Conservation (phyloP, 2,113 vertebrate species). For the Castor canadensis region DNA sequence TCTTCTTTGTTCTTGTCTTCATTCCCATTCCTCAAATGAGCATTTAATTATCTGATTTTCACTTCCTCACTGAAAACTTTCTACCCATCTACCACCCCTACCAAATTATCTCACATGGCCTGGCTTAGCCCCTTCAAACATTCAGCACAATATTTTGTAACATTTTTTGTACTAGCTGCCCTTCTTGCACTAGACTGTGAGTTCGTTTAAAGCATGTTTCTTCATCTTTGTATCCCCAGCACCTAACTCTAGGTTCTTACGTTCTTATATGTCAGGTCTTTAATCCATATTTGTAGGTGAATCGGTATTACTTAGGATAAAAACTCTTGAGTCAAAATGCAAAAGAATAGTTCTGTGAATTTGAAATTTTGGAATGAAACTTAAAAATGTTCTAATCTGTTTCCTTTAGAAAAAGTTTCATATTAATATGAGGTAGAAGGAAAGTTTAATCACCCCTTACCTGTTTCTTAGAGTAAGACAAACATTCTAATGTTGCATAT, state of each 20-base stretch:
- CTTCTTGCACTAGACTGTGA: background rate
- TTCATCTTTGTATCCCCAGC: background rate
- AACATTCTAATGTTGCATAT: background rate
- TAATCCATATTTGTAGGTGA: background rate
- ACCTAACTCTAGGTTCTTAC: background rate
- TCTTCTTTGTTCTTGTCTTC: background rate
- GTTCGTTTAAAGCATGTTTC: background rate
- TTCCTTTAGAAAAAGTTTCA: background rate
- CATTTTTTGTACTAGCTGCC: background rate
- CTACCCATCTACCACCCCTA: background rate
- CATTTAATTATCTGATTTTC: background rate
- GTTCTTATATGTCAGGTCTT: background rate
- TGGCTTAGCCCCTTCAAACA: background rate
- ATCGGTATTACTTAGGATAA: background rate
- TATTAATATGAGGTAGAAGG: background rate
- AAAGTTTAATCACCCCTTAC: background rate
- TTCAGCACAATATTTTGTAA: background rate
- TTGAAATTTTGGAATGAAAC: constrained; percentile 6
- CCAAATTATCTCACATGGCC: background rate
- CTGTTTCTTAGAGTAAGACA: constrained; percentile 29
- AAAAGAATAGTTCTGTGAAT: background rate
- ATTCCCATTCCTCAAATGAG: background rate
- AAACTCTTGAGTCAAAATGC: background rate
- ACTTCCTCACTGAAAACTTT: background rate
- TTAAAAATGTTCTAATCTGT: background rate